Base-by-base conservation (phyloP, 1,140 invertebrate genomes). In the Drosophila watanabei region DNA sequence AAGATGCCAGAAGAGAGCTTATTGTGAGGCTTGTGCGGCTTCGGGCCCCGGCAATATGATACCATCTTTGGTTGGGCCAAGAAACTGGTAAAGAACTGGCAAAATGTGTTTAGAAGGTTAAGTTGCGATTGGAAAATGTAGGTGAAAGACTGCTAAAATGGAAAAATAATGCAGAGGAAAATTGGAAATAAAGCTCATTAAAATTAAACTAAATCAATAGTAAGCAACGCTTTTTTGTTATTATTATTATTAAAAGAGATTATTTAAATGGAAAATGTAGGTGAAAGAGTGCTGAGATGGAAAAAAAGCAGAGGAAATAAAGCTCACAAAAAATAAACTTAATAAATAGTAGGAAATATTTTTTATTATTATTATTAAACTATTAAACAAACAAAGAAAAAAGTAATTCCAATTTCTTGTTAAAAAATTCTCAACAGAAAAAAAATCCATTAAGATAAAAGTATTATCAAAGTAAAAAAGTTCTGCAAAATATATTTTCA, bases 71-170 rank as follows among this genome's bases (percentile, higher is more conserved):
- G 35, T 35, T 20, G 9, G 18, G 30, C 20, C 16, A 46, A 3
- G 20, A 57, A 49, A 24, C 46, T 45, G 51, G 60, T 57, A 61
- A 60, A 60, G 2, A 48, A 48, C 46, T 45, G 48, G 64, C 64
- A 58, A 73, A 73, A 72, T 73, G 71, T 75, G 84, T 80, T 84
- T 72, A 89, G 24, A 70, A 60, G 85, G 84, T 75, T 89, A 87
- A 89, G 72, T 78, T 80, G 64, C 28, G 64, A 84, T 81, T 81
- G 45, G 24, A 73, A 73, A 73, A 73, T 61, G 54, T 73, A 49
- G 70, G 70, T 60, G 32, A 73, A n/a, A 32, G 32, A 56, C 5
- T 5, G 33, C 18, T 37, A 3, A 18, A 39, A 18, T 39, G 33
- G 13, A 16, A 52, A 51, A 8, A 18, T 28, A 59, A 51, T 7